A percentile compares a stretch with the other conserved stretches of the same genome.
phyloP scores from a whole-genome alignment of 2,888 invertebrate species.

The Drosophila diplacantha region DNA sequence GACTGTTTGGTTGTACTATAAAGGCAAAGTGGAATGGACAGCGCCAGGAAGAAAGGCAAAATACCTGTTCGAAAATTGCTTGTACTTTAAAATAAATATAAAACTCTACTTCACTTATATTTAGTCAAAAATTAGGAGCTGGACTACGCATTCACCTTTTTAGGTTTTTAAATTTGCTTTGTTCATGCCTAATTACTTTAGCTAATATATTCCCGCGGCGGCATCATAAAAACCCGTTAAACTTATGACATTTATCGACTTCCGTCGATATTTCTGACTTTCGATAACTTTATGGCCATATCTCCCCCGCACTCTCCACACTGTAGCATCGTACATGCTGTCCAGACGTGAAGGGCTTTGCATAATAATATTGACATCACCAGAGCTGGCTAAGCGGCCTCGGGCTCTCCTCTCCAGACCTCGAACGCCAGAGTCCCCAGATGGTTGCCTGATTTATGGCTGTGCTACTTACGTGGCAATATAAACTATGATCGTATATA shows the following conservation, averaged over 20 bases:
- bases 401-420: conserved; percentile 5
- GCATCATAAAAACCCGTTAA: background rate
- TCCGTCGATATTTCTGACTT: background rate
- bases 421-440: conserved; percentile 16
- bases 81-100: background rate
- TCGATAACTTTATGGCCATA: conserved; percentile 21
- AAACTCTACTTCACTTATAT: background rate
- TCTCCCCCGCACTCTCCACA: conserved; percentile 5
- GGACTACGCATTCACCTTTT: background rate
- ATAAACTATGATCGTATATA: conserved; percentile 27
- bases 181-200: background rate
- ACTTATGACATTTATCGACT: background rate
- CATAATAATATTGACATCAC: conserved; percentile 61
- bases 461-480: conserved; percentile 66
- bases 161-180: background rate
- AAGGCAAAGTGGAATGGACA: too few relatives aligned
- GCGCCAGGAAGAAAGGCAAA: background rate
- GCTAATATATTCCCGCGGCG: background rate
- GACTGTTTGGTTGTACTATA: too few relatives aligned
- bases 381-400: conserved; percentile 24
- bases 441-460: conserved; percentile 60
- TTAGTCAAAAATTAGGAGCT: too few relatives aligned
- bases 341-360: conserved; percentile 42
- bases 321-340: conserved; percentile 9
- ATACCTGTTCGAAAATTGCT: background rate